Conservation (phyloP, 1,140 invertebrate species). For the Anagrus nilaparvatae region DNA sequence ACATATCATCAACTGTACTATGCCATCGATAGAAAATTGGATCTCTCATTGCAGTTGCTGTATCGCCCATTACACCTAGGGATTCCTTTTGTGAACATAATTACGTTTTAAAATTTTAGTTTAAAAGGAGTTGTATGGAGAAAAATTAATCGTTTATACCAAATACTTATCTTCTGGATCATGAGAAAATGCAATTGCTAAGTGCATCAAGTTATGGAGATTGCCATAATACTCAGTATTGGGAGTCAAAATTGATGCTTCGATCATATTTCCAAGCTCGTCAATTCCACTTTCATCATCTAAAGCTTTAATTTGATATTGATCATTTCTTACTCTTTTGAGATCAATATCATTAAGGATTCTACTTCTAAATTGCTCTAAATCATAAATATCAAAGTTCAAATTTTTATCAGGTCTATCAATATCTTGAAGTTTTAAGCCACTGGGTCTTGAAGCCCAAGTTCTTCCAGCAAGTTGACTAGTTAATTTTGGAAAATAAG, state of each 20-base stretch:
- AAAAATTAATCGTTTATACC: constrained; percentile 29
- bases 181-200: constrained; percentile 57
- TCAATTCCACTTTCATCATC: constrained; percentile 66
- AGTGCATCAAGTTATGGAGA: constrained; percentile 61
- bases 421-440: constrained; percentile 50
- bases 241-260: constrained; percentile 51
- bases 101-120: no score
- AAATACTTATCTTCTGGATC: constrained; percentile 63
- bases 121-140: no score
- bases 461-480: constrained; percentile 51
- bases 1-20: constrained; percentile 67
- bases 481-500: constrained; percentile 65
- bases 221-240: constrained; percentile 62
- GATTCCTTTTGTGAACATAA: no score
- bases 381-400: constrained; percentile 52
- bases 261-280: constrained; percentile 68
- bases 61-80: constrained; percentile 64
- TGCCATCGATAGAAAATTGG: constrained; percentile 80
- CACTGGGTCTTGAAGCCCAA: constrained; percentile 52
- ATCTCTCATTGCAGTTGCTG: constrained; percentile 68
- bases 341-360: constrained; percentile 65
- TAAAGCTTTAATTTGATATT: constrained; percentile 44
- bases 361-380: constrained; percentile 65
- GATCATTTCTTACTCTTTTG: constrained; percentile 44
- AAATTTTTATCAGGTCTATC: constrained; percentile 57